Evolutionary conservation across 1,140 invertebrate genomes (phyloP), one percentile per base, ranked within the genome.

Genomic region (Rhynchophorus ferrugineus): DNA sequence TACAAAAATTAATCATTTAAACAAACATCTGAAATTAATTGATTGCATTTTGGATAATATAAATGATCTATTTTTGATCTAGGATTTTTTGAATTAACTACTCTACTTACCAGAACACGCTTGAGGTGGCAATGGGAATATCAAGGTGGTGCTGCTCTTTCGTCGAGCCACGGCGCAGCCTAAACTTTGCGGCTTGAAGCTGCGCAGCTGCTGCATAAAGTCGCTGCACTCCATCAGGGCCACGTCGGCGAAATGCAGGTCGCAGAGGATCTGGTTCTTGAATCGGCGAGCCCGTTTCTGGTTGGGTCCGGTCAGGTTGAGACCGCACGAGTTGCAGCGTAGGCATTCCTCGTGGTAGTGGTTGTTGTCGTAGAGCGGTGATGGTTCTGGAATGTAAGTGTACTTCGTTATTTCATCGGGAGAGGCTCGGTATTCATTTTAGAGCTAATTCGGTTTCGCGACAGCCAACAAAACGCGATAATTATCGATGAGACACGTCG

Each of bases 311-410:
- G 89, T 90, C 62, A 95, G 80, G 76, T 93, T 91, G 69, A 92
- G 75, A 61, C 89, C 89, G 73, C 91, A 95, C 62, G 88, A 90
- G 76, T 93, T 91, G 83, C 90, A 94, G 60, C 87, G 87, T 63
- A 93, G 81, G 75, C 91, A 94, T 83, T 94, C 91, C 78, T 94
- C 91, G 80, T 94, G 90, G 73, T 93, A 94, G 69, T 92, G 86
- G 71, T 91, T 92, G 81, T 92, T 91, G 78, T 92, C 88, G 71
- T 92, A 92, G 61, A 92, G 71, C 54, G 87, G 85, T 29, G 88
- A 91, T 53, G 89, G 87, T 70, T 92, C 88, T 93, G 77, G 16
- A 80, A 82, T 34, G 2, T 13, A 3, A 44, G 2, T 2, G 7
- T 44, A 20, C 17, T 44, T n/a, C n/a, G n/a, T n/a, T n/a, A n/a